Evolutionary conservation across 2,888 invertebrate genomes (phyloP), one percentile per base, ranked within the genome.

Genomic region (Bugulina stolonifera): DNA sequence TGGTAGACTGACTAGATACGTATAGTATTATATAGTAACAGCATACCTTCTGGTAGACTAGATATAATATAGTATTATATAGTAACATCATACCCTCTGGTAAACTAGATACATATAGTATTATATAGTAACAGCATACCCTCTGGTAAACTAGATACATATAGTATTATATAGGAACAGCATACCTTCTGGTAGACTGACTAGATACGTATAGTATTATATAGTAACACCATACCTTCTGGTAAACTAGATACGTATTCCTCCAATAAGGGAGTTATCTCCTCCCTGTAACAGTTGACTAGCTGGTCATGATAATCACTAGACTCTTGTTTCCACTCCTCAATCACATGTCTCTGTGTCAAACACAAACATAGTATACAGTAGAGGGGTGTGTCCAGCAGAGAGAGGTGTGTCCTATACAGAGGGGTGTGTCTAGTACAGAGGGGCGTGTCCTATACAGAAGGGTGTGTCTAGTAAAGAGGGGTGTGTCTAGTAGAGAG

Each of bases 261-360:
- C 5, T 2, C 27, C 2, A 64, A 27, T 10, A 64, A 14, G 5
- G 64, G 64, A 64, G 64, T 64, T 64, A 64, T 64, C 64, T 32
- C 32, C 29, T 64, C 64, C 75, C 92, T 89, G 79, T 97, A 95
- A 82, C 93, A 91, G 80, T 92, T 91, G 1, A 95, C 89, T 71
- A 99, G 86, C 1, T 91, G 91, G 81, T 98, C 95, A 84, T 99
- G 98, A 79, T 95, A 93, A 69, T 91, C 82, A 0, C 92, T 88
- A 80, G 91, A 92, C 0, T 88, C 88, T 77, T 99, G 98, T 75
- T 90, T 89, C 94, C 97, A 97, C 1, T 89, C 89, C 75, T 91
- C 89, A 35, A 99, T 92, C 0, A 98, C 90, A 82, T 99, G 96
- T 82, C 98, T 97, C 87, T 88, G 77, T n/a, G n/a, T n/a, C 27